Conservation (phyloP, 2,797 vertebrate genomes). For the Myotis pilosus region DNA sequence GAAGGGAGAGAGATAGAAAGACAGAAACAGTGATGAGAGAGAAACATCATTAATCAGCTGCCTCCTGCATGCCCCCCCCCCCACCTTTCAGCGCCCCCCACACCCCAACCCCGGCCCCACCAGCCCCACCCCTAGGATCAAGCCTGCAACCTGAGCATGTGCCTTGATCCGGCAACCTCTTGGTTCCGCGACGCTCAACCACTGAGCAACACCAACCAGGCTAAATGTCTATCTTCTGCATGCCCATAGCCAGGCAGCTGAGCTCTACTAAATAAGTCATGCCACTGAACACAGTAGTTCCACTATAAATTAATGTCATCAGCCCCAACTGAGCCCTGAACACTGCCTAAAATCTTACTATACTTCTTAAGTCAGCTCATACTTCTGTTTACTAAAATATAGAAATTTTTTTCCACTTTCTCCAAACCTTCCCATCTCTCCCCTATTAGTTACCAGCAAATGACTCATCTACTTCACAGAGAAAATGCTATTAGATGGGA, state of each 20-base stretch:
- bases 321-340: neutral
- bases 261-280: neutral
- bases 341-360: neutral
- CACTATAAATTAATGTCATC: neutral
- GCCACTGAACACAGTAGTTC: neutral
- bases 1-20: too few species aligned
- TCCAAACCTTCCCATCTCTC: neutral
- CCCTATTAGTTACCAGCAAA: neutral
- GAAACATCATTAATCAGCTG: too few species aligned
- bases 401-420: neutral
- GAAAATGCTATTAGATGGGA: neutral
- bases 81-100: too few species aligned
- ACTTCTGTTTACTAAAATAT: neutral
- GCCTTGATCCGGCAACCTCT: too few species aligned
- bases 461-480: neutral
- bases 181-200: too few species aligned
- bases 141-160: too few species aligned
- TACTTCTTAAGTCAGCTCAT: neutral
- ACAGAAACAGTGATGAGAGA: too few species aligned
- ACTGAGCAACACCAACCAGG: too few species aligned
- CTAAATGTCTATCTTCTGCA: constrained; percentile 2
- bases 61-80: too few species aligned
- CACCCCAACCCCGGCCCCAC: too few species aligned
- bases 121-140: too few species aligned
- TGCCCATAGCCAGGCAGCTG: neutral